Conservation (phyloP, 2,113 vertebrate species). For the Pachyramphus minor region DNA sequence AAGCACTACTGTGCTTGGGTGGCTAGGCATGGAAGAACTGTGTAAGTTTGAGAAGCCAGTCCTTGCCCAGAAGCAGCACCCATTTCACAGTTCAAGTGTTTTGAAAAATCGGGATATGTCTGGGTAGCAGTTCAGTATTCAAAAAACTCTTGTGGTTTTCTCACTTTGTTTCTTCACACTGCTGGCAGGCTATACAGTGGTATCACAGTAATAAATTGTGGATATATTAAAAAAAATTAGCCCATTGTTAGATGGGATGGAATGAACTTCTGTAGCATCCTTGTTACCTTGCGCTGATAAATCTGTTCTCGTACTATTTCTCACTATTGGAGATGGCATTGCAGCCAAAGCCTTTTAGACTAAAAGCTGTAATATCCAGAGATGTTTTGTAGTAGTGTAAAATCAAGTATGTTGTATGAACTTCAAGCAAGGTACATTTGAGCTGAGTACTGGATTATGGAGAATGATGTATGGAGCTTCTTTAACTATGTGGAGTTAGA, state of each 20-base stretch:
- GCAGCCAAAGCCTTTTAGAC: not conserved
- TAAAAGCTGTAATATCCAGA: conserved; percentile 9
- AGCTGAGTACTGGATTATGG: conserved; percentile 29
- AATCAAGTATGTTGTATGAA: conserved; percentile 30
- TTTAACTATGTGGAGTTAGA: conserved; percentile 64
- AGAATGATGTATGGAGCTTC: conserved; percentile 58
- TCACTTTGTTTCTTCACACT: not conserved
- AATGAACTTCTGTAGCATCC: not conserved
- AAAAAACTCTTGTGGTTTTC: not conserved
- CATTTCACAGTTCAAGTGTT: not conserved
- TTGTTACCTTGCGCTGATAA: not conserved
- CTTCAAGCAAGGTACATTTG: conserved; percentile 33
- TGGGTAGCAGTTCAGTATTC: not conserved
- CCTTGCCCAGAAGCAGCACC: not conserved
- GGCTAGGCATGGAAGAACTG: not conserved
- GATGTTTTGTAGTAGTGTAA: conserved; percentile 42
- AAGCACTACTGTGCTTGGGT: not conserved
- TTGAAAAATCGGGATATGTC: not conserved
- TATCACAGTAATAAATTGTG: not conserved
- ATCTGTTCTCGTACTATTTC: not conserved
- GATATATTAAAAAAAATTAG: not conserved
- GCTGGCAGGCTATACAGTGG: not conserved
- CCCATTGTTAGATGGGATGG: not conserved
- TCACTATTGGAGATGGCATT: not conserved
- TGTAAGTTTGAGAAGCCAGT: not conserved